phyloP scores from a whole-genome alignment of 2,888 invertebrate species.

The Opisthograptis luteolata region DNA sequence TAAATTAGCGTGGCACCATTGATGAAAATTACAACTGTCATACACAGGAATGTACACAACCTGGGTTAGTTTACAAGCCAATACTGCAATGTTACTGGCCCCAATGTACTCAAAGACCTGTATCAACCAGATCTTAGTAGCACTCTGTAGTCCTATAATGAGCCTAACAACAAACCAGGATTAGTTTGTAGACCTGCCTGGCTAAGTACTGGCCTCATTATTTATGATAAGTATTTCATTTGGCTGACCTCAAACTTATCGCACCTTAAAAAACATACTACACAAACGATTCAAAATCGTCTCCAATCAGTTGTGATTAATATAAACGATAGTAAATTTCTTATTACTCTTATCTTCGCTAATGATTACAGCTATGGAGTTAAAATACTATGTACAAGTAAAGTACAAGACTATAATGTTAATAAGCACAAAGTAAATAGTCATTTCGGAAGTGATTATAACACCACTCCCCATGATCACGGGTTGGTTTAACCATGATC shows the following conservation, averaged over 20 bases:
- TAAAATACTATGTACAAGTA: constrained; percentile 41
- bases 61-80: constrained; percentile 1
- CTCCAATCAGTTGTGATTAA: constrained; percentile 59
- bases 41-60: too few relatives aligned
- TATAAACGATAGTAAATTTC: constrained; percentile 60
- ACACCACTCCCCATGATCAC: constrained; percentile 68
- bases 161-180: too few relatives aligned
- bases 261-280: constrained; percentile 59
- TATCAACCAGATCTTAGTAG: too few relatives aligned
- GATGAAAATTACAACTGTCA: constrained; percentile 51
- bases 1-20: constrained; percentile 75
- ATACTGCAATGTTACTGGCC: too few relatives aligned
- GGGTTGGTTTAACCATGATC: constrained; percentile 32
- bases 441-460: constrained; percentile 72
- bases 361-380: constrained; percentile 57
- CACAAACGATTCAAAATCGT: constrained; percentile 73
- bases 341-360: constrained; percentile 30
- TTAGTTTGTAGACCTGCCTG: too few relatives aligned
- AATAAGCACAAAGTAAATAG: constrained; percentile 58
- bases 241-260: constrained; percentile 57
- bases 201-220: too few relatives aligned
- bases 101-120: too few relatives aligned
- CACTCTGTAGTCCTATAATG: too few relatives aligned
- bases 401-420: constrained; percentile 28
- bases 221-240: constrained; percentile 32